phyloP scores from a whole-genome alignment of 2,113 vertebrate species.

The Pardalotus punctatus region DNA sequence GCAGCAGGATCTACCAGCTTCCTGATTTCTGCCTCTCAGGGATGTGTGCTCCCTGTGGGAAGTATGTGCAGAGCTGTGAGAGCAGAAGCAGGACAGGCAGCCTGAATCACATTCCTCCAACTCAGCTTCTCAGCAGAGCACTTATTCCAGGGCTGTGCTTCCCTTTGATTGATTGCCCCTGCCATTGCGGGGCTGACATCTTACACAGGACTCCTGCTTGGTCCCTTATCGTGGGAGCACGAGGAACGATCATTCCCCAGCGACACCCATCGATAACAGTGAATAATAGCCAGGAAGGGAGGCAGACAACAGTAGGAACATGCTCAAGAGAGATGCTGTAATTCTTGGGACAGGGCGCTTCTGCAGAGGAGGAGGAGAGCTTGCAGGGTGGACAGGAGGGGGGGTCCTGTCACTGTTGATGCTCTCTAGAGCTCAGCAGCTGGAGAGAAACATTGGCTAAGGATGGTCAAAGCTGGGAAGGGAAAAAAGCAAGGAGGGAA shows the following conservation, averaged over 20 bases:
- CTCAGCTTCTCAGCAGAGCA: not conserved
- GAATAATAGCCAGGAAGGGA: conserved; percentile 6
- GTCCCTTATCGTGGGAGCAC: not conserved
- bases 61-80: not conserved
- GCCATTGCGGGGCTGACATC: not conserved
- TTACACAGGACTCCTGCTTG: not conserved
- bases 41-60: not conserved
- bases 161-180: conserved; percentile 1
- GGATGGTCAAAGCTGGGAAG: not conserved
- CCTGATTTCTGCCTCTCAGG: not conserved
- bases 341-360: conserved; percentile 4
- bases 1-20: not conserved
- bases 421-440: not conserved
- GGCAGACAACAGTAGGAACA: not conserved
- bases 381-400: not conserved
- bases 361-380: conserved; percentile 18
- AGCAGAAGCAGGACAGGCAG: not conserved
- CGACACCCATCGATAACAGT: not conserved
- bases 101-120: not conserved
- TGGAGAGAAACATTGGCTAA: conserved; percentile 18
- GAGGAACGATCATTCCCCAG: conserved; percentile 18
- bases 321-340: conserved; percentile 17
- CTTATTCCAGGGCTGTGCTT: not conserved
- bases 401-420: not conserved
- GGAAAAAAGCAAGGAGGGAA: not conserved